Evolutionary conservation across 1,140 invertebrate species (phyloP).

Genomic region (Camponotus floridanus): DNA sequence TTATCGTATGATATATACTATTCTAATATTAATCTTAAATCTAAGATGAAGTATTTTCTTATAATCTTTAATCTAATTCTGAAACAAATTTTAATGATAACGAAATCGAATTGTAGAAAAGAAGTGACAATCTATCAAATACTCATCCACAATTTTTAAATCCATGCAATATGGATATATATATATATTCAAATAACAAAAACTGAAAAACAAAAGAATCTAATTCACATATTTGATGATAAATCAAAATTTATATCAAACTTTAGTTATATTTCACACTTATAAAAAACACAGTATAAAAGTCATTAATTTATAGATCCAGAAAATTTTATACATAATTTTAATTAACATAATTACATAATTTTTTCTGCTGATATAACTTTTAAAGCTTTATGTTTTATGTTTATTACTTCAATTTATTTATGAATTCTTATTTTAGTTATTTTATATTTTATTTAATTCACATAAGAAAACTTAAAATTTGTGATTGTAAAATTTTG

Average conservation of each 20-base stretch:
- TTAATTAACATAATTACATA: too few species aligned
- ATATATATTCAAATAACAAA: neutral
- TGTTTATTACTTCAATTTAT: too few species aligned
- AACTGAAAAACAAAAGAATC: neutral
- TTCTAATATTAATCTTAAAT: slow-evolving; percentile 11
- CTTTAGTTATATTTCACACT: neutral
- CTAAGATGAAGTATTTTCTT: slow-evolving; percentile 27
- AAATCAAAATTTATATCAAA: neutral
- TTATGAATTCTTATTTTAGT: too few species aligned
- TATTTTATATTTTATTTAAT: neutral
- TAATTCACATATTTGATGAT: neutral
- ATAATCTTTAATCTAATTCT: slow-evolving; percentile 24
- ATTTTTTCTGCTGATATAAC: neutral
- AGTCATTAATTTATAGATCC: neutral
- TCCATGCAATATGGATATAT: neutral
- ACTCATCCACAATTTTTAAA: neutral
- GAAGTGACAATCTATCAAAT: neutral
- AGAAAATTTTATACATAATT: neutral
- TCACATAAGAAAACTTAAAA: too few species aligned
- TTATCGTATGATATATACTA: neutral
- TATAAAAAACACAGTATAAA: neutral
- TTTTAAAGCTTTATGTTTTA: too few species aligned
- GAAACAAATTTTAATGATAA: neutral
- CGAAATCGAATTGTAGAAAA: neutral
- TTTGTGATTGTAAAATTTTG: neutral